Conservation (phyloP, 2,113 vertebrate genomes). For the Gorsachius goisagi region DNA sequence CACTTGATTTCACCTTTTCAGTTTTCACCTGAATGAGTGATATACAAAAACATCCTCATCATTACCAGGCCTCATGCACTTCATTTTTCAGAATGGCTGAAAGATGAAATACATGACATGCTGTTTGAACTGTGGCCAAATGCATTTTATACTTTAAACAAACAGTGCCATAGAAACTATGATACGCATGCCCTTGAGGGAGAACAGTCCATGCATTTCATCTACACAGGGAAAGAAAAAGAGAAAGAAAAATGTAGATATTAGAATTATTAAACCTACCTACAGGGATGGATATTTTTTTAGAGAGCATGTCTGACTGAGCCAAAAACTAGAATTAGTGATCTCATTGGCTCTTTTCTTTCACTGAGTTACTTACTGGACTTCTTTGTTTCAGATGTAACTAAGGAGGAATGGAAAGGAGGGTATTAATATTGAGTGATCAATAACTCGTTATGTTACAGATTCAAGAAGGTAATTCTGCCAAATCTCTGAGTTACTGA, state of each 20-base stretch:
- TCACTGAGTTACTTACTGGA: not conserved
- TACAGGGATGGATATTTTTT: not conserved
- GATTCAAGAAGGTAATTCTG: not conserved
- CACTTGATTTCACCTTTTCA: conserved; percentile 62
- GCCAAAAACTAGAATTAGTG: not conserved
- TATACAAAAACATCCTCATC: conserved; percentile 9
- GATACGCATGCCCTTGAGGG: conserved; percentile 28
- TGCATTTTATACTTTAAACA: conserved; percentile 48
- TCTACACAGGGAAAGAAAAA: not conserved
- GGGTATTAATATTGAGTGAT: not conserved
- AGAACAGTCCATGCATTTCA: conserved; percentile 27
- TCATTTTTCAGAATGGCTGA: conserved; percentile 21
- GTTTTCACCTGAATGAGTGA: conserved; percentile 49
- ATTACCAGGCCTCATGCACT: not conserved
- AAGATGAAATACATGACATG: conserved; percentile 10
- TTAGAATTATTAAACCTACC: conserved; percentile 18
- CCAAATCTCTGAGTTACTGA: not conserved
- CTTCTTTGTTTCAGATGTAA: not conserved
- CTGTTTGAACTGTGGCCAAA: conserved; percentile 46
- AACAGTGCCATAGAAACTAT: conserved; percentile 31
- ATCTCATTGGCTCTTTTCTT: not conserved
- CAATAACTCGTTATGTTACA: not conserved
- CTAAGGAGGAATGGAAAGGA: not conserved
- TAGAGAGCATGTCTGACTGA: not conserved
- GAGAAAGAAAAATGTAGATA: not conserved